These are phyloP conservation scores for Poecile montanus DNA, from an alignment of 2,797 vertebrate genomes.

Conservation along the genomic window DNA sequence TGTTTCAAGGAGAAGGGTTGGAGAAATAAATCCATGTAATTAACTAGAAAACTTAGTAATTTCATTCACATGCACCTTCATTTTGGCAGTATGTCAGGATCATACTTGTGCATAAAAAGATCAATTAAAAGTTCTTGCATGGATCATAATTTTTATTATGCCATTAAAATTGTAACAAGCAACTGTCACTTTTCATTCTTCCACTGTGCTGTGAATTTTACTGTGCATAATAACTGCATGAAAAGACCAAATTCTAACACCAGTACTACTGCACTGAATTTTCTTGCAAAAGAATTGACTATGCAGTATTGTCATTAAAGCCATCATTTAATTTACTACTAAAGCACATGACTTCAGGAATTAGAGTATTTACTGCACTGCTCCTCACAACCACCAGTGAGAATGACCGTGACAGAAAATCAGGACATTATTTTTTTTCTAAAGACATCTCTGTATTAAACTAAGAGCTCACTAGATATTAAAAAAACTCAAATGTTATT, in stretches of 20 bases:
- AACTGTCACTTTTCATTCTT: constrained; percentile 27
- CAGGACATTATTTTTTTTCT: not conserved
- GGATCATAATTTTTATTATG: not conserved
- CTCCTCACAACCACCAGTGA: not conserved
- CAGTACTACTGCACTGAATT: not conserved
- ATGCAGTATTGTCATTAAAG: not conserved
- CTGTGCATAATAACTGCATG: not conserved
- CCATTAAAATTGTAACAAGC: not conserved
- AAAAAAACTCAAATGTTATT: not conserved
- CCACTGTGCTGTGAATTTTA: not conserved
- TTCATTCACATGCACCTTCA: not conserved
- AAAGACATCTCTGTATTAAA: not conserved
- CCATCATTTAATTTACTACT: not conserved
- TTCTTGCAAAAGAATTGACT: not conserved
- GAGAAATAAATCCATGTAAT: not conserved
- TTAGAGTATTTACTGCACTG: not conserved
- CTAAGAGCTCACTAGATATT: not conserved
- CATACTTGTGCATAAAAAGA: not conserved
- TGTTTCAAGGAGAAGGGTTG: not conserved
- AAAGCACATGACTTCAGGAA: not conserved
- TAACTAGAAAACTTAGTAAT: not conserved
- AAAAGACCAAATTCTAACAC: not conserved
- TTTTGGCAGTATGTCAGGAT: not conserved
- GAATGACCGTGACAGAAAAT: not conserved
- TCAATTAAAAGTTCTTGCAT: not conserved